Percentiles rank a stretch among this genome's conserved stretches.
Evolutionary conservation across 1,140 invertebrate genomes (phyloP).

Genomic region (Drosophila gunungcola): DNA sequence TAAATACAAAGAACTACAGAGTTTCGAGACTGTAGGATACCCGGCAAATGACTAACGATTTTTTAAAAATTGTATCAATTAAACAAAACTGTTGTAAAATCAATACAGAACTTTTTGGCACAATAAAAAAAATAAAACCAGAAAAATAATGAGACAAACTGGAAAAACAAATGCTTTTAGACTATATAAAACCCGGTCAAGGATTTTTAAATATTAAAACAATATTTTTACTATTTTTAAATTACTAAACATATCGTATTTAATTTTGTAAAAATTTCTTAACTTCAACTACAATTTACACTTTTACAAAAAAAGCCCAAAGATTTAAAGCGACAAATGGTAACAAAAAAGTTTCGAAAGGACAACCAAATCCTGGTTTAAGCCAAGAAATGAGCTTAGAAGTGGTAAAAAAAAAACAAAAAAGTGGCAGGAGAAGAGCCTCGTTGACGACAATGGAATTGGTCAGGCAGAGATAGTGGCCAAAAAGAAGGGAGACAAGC

Average conservation of each 20-base stretch:
- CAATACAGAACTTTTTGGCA: too few species aligned
- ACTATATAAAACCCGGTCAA: too few species aligned
- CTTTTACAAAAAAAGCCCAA: conserved; percentile 4
- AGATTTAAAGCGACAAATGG: conserved; percentile 47
- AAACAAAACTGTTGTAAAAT: too few species aligned
- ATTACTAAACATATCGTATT: too few species aligned
- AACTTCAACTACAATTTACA: background rate
- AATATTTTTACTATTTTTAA: background rate
- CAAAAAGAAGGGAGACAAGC: conserved; percentile 24
- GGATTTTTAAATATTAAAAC: too few species aligned
- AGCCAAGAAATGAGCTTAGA: conserved; percentile 58
- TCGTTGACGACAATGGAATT: conserved; percentile 49
- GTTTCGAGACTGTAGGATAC: conserved; percentile 14
- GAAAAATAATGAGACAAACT: too few species aligned
- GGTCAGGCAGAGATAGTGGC: conserved; percentile 37
- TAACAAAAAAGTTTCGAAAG: conserved; percentile 34
- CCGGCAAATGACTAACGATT: background rate
- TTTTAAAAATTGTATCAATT: too few species aligned
- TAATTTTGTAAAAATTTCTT: too few species aligned
- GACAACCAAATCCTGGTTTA: conserved; percentile 40
- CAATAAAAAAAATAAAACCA: too few species aligned
- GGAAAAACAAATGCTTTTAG: too few species aligned
- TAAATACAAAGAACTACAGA: background rate
- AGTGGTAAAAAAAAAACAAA: background rate
- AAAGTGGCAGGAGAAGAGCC: conserved; percentile 9